These are phyloP conservation scores for Myotis davidii DNA, from an alignment of 2,113 vertebrate genomes.

Conservation along the genomic window DNA sequence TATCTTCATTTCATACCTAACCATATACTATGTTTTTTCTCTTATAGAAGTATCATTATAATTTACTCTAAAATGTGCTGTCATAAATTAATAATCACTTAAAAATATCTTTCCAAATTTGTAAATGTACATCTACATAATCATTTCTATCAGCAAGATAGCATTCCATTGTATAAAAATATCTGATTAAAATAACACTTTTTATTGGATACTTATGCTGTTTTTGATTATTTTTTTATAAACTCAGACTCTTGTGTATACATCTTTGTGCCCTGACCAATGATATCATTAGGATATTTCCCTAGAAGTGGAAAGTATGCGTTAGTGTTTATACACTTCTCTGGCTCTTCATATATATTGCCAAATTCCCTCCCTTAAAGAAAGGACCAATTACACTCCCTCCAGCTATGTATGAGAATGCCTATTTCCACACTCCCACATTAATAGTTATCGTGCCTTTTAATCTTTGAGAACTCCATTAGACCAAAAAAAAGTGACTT, in stretches of 20 bases:
- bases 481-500: conserved; percentile 33
- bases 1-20: neutral
- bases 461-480: conserved; percentile 63
- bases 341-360: neutral
- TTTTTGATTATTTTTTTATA: neutral
- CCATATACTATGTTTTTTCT: neutral
- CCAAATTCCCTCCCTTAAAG: neutral
- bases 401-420: neutral
- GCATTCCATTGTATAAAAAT: neutral
- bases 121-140: neutral
- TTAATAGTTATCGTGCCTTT: conserved; percentile 49
- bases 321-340: neutral
- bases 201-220: neutral
- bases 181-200: neutral
- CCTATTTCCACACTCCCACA: neutral
- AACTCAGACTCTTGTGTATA: neutral
- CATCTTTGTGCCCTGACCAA: neutral
- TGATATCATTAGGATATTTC: conserved; percentile 1
- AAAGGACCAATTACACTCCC: neutral
- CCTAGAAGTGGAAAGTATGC: neutral
- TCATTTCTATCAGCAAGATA: neutral
- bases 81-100: neutral
- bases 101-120: conserved; percentile 36
- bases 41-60: neutral
- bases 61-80: neutral